Evolutionary conservation across 1,140 invertebrate species (phyloP).

Genomic region (Rhagoletis pomonella): DNA sequence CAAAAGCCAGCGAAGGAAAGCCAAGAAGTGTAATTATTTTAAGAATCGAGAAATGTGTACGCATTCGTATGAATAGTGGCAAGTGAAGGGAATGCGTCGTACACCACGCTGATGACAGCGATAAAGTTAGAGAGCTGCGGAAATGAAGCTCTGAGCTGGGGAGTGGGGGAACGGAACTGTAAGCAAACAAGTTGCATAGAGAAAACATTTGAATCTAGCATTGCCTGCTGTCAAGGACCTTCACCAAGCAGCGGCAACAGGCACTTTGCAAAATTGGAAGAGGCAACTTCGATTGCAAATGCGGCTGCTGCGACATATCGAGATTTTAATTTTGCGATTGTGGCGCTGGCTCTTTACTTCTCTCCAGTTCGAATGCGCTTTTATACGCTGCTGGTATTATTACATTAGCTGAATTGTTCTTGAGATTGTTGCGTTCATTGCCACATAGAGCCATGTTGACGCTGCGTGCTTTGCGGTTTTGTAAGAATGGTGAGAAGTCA

Average conservation of each 20-base stretch:
- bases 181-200: not conserved
- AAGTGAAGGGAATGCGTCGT: not conserved
- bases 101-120: not conserved
- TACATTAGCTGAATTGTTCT: not conserved
- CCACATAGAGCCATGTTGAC: too few species aligned
- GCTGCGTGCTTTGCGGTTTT: too few species aligned
- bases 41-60: not conserved
- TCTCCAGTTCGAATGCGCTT: not conserved
- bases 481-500: not conserved
- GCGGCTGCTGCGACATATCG: not conserved
- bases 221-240: too few species aligned
- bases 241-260: too few species aligned
- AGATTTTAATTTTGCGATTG: not conserved
- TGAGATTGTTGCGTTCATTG: not conserved
- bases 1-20: constrained; percentile 15
- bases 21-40: constrained; percentile 32
- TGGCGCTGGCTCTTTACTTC: not conserved
- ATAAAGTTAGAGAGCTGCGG: not conserved
- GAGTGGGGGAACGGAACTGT: not conserved
- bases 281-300: not conserved
- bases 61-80: not conserved
- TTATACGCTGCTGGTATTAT: too few species aligned
- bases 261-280: not conserved
- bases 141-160: not conserved
- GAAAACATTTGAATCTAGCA: not conserved